A percentile compares a stretch with the other conserved stretches of the same genome.
phyloP scores from a whole-genome alignment of 2,888 invertebrate species.

The Lepidonotus clava region DNA sequence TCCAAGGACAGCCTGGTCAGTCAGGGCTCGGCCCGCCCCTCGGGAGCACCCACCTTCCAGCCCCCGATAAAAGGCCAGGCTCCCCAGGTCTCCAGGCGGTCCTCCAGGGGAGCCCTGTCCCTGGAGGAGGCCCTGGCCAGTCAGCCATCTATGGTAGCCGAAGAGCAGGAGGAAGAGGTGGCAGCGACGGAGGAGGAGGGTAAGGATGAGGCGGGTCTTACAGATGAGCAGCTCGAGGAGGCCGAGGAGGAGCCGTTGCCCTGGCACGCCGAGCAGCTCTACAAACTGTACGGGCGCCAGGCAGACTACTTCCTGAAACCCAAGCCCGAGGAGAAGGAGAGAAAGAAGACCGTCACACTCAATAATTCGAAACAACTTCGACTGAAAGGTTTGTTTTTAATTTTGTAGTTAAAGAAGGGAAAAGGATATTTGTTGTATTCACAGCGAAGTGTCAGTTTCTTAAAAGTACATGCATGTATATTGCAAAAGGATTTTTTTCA shows the following conservation, averaged over 20 bases:
- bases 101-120: not conserved
- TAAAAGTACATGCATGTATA: not conserved
- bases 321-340: slow-evolving; percentile 68
- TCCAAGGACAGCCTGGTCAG: slow-evolving; percentile 19
- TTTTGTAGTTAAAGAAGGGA: too few relatives aligned
- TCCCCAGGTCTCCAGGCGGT: not conserved
- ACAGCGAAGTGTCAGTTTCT: not conserved
- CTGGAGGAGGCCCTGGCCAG: not conserved
- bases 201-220: not conserved
- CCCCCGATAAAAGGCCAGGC: not conserved
- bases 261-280: slow-evolving; percentile 71
- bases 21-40: not conserved
- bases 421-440: too few relatives aligned
- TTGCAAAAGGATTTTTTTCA: too few relatives aligned
- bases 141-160: slow-evolving; percentile 46
- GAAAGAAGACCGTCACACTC: slow-evolving; percentile 58
- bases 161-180: slow-evolving; percentile 1
- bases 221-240: not conserved
- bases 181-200: slow-evolving; percentile 51
- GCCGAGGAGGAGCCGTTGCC: slow-evolving; percentile 54
- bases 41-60: not conserved
- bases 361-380: not conserved
- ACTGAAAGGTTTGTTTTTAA: not conserved
- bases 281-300: slow-evolving; percentile 72
- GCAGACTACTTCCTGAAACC: slow-evolving; percentile 77